Evolutionary conservation across 2,113 vertebrate species (phyloP).

Genomic region (Gnathonemus longibarbis): DNA sequence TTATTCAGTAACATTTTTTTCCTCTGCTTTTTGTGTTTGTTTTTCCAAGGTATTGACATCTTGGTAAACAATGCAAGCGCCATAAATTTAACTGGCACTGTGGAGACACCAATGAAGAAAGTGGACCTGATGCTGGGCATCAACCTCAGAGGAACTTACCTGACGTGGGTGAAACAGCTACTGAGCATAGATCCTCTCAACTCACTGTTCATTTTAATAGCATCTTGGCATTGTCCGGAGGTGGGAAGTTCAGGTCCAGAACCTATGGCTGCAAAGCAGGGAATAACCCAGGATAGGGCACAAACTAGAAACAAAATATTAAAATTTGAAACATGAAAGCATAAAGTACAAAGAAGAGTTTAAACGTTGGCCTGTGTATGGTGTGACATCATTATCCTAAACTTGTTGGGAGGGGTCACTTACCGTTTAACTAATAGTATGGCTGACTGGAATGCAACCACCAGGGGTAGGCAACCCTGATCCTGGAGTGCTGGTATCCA

Average conservation of each 20-base stretch:
- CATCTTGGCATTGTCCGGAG: background rate
- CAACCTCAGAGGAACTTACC: constrained; percentile 89
- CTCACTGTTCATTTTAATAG: background rate
- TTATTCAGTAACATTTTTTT: background rate
- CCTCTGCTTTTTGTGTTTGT: background rate
- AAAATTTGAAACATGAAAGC: background rate
- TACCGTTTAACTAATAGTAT: background rate
- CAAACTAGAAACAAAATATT: background rate
- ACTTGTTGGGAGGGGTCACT: background rate
- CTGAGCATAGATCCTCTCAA: background rate
- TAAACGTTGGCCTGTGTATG: background rate
- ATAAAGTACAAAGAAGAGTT: background rate
- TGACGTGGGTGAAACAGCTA: constrained; percentile 67
- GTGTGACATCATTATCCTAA: background rate
- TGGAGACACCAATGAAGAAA: constrained; percentile 85
- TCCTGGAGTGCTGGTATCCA: background rate
- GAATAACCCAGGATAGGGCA: background rate
- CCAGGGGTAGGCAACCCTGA: background rate
- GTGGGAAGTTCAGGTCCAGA: background rate
- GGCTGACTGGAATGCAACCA: background rate
- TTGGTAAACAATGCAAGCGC: constrained; percentile 97
- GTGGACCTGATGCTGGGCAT: constrained; percentile 92
- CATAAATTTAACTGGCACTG: constrained; percentile 85
- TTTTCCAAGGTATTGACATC: constrained; percentile 78
- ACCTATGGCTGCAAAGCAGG: background rate